Base-by-base conservation (phyloP, 1,140 invertebrate genomes). In the Micrasema minimum region DNA sequence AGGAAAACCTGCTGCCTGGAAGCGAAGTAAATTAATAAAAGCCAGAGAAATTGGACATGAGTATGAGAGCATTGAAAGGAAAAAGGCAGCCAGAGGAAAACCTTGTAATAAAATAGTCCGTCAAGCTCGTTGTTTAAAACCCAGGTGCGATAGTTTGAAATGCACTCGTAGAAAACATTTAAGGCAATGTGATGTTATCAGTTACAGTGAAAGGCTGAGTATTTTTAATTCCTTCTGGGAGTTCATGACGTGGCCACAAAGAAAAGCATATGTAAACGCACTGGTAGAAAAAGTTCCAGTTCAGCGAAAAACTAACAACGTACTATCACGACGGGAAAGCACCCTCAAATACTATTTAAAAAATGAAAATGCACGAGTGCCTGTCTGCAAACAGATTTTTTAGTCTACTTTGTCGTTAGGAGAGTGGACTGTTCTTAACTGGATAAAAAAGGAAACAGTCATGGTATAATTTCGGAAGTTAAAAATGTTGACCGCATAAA, bases 301-400 rank as follows among this genome's bases (percentile, higher is more conserved):
- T 14, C 12, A 48, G 14, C 46, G 46, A n/a, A 48, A 14, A n/a
- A 48, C n/a, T 48, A 48, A 48, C 18, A n/a, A 48, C 5, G 18
- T 48, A 14, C 12, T 20, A 48, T 48, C 46, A 20, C 46, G 46
- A 14, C 12, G 46, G 18, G 46, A 48, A 48, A 48, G 14, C 18
- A 48, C 46, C 18, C 46, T 48, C 14, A 48, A 48, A 48, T 48
- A 48, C 46, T 48, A 14, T 20, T 48, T 48, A 48, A 20, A 48
- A 20, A 20, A 14, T 20, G 18, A 48, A n/a, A 14, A 14, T 48
- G n/a, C 12, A 48, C 46, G 46, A 5, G 46, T 48, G 46, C 46
- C 46, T 20, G 46, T 48, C n/a, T 48, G 46, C 46, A 48, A 48
- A 48, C 46, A n/a, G 46, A 48, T 48, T 5, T 48, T 48, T 48